Percentiles rank a stretch among this genome's conserved stretches.
phyloP scores from a whole-genome alignment of 2,113 vertebrate species.

The Poecilia latipinna region DNA sequence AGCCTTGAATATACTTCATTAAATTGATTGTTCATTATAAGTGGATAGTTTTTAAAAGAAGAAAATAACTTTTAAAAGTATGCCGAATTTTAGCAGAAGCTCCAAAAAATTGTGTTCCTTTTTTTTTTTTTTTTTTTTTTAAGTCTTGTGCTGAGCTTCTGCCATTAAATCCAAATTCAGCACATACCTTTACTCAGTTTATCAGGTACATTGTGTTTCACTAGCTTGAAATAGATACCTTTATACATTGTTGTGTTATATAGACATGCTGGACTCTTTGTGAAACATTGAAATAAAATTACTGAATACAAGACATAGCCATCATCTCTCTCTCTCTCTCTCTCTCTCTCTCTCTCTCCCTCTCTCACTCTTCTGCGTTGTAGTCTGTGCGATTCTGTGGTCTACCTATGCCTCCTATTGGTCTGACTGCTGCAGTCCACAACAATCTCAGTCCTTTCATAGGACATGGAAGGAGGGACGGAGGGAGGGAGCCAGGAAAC shows the following conservation, averaged over 20 bases:
- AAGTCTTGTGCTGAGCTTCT: neutral
- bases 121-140: too few relatives aligned
- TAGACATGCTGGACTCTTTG: conserved; percentile 26
- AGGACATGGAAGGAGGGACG: conserved; percentile 33
- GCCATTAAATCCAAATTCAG: neutral
- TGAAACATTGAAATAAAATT: conserved; percentile 41
- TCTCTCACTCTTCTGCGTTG: conserved; percentile 24
- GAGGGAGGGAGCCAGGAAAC: conserved; percentile 43
- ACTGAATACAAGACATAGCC: conserved; percentile 21
- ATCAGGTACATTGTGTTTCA: neutral
- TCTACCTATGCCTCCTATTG: conserved; percentile 92
- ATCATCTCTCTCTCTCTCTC: conserved; percentile 29
- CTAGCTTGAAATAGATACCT: neutral
- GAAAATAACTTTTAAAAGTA: neutral
- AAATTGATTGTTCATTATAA: neutral
- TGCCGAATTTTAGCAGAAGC: neutral
- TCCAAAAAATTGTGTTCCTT: neutral
- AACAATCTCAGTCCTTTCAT: conserved; percentile 62
- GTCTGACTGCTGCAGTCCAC: conserved; percentile 80
- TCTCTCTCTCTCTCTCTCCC: neutral
- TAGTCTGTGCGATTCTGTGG: conserved; percentile 75
- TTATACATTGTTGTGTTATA: conserved; percentile 3
- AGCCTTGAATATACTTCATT: neutral
- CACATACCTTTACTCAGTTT: neutral
- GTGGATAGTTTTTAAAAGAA: neutral